Conservation (phyloP, 2,888 invertebrate species). For the Chalcis sispes region DNA sequence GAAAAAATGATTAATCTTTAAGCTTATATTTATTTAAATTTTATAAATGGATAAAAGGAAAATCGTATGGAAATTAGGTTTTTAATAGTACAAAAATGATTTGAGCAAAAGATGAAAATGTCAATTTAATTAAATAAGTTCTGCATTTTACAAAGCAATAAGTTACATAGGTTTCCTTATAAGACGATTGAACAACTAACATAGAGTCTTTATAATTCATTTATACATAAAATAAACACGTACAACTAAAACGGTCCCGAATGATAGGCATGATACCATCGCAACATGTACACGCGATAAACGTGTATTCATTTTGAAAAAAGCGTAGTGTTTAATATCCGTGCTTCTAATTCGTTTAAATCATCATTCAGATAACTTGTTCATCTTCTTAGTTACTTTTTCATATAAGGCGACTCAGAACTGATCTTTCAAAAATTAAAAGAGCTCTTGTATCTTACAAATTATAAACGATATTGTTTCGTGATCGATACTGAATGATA, state of each 20-base stretch:
- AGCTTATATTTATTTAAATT: not conserved
- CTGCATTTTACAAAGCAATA: slow-evolving; percentile 77
- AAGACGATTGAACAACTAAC: slow-evolving; percentile 64
- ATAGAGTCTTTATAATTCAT: slow-evolving; percentile 62
- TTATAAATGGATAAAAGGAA: not conserved
- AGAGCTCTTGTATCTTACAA: slow-evolving; percentile 53
- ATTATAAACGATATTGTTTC: slow-evolving; percentile 44
- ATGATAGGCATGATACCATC: slow-evolving; percentile 47
- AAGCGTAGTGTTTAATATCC: slow-evolving; percentile 47
- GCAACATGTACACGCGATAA: slow-evolving; percentile 31
- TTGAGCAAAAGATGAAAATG: slow-evolving; percentile 57
- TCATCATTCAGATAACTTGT: slow-evolving; percentile 33
- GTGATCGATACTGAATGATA: slow-evolving; percentile 38
- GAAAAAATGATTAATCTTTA: not conserved
- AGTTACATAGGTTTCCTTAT: slow-evolving; percentile 71
- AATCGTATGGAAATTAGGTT: slow-evolving; percentile 2
- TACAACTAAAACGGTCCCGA: slow-evolving; percentile 59
- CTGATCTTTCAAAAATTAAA: slow-evolving; percentile 45
- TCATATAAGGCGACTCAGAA: slow-evolving; percentile 49
- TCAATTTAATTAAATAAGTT: slow-evolving; percentile 74
- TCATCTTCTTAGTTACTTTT: slow-evolving; percentile 26
- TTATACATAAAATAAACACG: slow-evolving; percentile 67
- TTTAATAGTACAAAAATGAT: slow-evolving; percentile 20
- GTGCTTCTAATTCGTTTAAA: slow-evolving; percentile 40
- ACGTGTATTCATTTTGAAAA: slow-evolving; percentile 41